Evolutionary conservation across 2,797 vertebrate species (phyloP), one percentile per base, ranked within the genome.

Genomic region (Muraenolepis orangiensis): DNA sequence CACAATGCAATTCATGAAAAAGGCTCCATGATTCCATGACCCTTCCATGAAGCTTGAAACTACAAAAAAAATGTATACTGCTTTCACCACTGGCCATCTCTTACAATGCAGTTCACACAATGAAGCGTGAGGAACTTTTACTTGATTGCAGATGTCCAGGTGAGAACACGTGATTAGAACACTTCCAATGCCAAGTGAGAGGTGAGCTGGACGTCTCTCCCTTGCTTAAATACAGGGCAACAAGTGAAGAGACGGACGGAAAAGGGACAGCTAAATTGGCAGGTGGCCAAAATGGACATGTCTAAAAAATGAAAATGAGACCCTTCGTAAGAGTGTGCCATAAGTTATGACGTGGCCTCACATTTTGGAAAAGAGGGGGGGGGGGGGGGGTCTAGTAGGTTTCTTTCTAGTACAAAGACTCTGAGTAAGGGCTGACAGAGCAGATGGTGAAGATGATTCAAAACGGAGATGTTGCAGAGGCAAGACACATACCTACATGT

Each of bases 241-340:
- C 69, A 51, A 73, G 74, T 80, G 78, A 72, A 74, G 80, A 83
- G 76, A 87, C 76, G 66, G 73, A 82, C 77, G 74, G 75, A 83
- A 81, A 85, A 84, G 69, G 57, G 76, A 87, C 86, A 81, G 77
- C 73, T 84, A 85, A 90, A 93, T 86, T 89, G 87, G 85, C 87
- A 90, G 87, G 84, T 90, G 82, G 82, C 83, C 84, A 83, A 82
- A 80, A 74, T 90, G 84, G 87, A 86, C 82, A 89, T 80, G 83
- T 88, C 82, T 73, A 72, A 80, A 89, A 91, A 90, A 91, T 85
- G 79, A 86, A 91, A 89, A 92, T 86, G 74, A 90, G 69, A 32
- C 72, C 84, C 75, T 87, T 88, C 4, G 57, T 80, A n/a, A 85
- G 78, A 85, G 68, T 8, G 66, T 32, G 79, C 84, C 80, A 75